Percentiles rank a stretch among this genome's conserved stretches.
These are phyloP conservation scores for Andrena marginata DNA, from an alignment of 2,888 invertebrate genomes.

Conservation along the genomic window DNA sequence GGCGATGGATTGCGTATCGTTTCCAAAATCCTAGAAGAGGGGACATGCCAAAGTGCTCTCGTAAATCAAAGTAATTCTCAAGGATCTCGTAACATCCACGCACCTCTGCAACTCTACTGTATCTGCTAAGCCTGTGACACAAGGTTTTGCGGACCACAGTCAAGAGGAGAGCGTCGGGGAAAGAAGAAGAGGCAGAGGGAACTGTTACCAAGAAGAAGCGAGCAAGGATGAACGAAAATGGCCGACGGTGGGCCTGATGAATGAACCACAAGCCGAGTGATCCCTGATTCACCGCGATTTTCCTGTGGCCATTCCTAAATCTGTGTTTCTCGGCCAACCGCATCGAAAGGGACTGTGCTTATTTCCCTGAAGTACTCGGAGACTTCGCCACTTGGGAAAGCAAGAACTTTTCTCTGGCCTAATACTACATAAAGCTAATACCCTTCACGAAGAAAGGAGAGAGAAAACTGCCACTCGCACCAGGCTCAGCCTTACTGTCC, in stretches of 20 bases:
- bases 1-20: background rate
- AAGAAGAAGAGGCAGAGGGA: no score
- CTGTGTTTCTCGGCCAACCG: slow-evolving; percentile 26
- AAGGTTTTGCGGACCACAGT: background rate
- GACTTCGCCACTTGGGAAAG: background rate
- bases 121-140: background rate
- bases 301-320: slow-evolving; percentile 69
- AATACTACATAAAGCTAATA: background rate
- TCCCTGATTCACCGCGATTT: slow-evolving; percentile 53
- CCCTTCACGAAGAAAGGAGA: background rate
- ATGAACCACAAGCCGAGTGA: slow-evolving; percentile 45
- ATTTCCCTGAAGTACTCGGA: slow-evolving; percentile 32
- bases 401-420: background rate
- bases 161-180: background rate
- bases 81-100: no score
- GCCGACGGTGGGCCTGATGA: slow-evolving; percentile 61
- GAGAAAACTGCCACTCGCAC: background rate
- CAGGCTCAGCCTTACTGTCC: background rate
- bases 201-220: background rate
- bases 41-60: background rate
- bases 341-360: slow-evolving; percentile 32
- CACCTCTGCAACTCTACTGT: background rate
- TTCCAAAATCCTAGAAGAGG: background rate
- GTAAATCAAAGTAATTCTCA: background rate
- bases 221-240: slow-evolving; percentile 72